Percentiles rank a stretch among this genome's conserved stretches.
Evolutionary conservation across 1,140 invertebrate genomes (phyloP).

Genomic region (Papilio helenus): DNA sequence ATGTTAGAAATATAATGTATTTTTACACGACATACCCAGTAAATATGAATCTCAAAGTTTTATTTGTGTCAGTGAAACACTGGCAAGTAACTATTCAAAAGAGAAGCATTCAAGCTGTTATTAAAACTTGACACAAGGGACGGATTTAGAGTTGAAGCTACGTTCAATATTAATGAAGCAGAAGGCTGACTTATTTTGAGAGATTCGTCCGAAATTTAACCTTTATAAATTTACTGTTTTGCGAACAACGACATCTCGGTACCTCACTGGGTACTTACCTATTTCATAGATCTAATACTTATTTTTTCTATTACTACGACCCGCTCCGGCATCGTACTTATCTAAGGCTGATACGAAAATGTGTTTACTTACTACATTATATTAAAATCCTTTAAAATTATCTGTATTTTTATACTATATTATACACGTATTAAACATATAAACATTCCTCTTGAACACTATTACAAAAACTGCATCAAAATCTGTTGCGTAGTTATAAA

Average conservation of each 20-base stretch:
- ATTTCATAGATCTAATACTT: neutral
- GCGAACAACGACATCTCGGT: neutral
- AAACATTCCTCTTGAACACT: too few species aligned
- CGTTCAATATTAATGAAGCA: conserved; percentile 15
- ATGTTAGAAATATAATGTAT: neutral
- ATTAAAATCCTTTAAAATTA: too few species aligned
- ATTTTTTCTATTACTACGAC: too few species aligned
- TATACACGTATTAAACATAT: too few species aligned
- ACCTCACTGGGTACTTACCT: neutral
- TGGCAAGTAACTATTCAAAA: conserved; percentile 5
- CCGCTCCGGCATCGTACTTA: too few species aligned
- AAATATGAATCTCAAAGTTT: neutral
- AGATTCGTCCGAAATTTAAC: neutral
- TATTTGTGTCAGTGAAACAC: neutral
- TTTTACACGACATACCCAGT: neutral
- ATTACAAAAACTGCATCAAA: too few species aligned
- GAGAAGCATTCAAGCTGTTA: conserved; percentile 3
- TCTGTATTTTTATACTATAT: too few species aligned
- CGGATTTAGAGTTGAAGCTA: conserved; percentile 6
- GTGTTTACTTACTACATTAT: too few species aligned
- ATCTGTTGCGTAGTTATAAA: too few species aligned
- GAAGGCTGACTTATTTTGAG: conserved; percentile 6
- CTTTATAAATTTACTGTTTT: neutral
- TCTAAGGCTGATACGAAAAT: too few species aligned
- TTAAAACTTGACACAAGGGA: conserved; percentile 11